Percentiles rank a stretch among this genome's conserved stretches.
phyloP scores from a whole-genome alignment of 2,888 invertebrate species.

The Thymelicus sylvestris region DNA sequence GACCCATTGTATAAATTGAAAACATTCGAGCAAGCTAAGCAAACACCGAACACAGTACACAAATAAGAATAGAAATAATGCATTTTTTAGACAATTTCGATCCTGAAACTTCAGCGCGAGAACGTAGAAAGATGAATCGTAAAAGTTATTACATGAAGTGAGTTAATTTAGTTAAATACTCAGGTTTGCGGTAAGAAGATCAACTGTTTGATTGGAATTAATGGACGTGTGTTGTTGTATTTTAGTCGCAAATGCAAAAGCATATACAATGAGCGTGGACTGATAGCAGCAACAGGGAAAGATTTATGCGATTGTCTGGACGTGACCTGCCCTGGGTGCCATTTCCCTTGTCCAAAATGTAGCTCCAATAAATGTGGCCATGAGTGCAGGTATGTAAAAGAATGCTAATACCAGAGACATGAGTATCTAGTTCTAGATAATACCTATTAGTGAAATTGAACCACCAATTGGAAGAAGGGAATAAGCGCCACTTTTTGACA shows the following conservation, averaged over 20 bases:
- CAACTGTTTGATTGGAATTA: background rate
- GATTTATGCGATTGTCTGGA: constrained; percentile 95
- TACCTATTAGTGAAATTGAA: too few species aligned
- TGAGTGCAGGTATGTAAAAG: constrained; percentile 87
- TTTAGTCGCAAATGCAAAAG: constrained; percentile 82
- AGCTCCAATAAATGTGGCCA: constrained; percentile 90
- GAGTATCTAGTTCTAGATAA: too few species aligned
- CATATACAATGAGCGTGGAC: constrained; percentile 89
- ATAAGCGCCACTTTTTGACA: too few species aligned
- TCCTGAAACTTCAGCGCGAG: constrained; percentile 91
- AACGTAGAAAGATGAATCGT: constrained; percentile 90
- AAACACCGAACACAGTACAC: background rate
- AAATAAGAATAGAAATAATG: constrained; percentile 46
- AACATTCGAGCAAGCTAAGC: too few species aligned
- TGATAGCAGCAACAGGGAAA: constrained; percentile 85
- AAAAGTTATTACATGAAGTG: constrained; percentile 81
- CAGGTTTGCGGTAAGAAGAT: too few species aligned
- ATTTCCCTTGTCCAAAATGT: constrained; percentile 91
- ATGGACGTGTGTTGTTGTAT: constrained; percentile 34
- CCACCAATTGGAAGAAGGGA: too few species aligned
- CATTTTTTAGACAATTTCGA: constrained; percentile 87
- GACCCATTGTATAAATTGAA: too few species aligned
- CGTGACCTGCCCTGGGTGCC: constrained; percentile 92
- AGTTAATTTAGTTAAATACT: constrained; percentile 39
- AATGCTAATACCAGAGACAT: background rate